Evolutionary conservation across 2,797 vertebrate genomes (phyloP).

Genomic region (Pempheris klunzingeri): DNA sequence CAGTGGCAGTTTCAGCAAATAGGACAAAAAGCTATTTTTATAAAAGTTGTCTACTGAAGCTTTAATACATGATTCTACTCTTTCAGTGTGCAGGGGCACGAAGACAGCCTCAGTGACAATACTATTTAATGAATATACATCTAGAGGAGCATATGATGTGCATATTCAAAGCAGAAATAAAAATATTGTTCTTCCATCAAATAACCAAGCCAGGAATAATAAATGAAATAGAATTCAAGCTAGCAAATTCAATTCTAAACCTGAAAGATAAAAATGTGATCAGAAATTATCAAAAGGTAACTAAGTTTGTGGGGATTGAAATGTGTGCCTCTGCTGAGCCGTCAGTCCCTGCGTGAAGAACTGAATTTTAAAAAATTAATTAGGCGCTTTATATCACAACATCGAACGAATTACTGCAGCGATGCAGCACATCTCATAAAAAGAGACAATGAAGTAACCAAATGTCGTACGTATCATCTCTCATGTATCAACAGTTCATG

Average conservation of each 20-base stretch:
- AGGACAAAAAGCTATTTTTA: too few relatives aligned
- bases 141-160: neutral
- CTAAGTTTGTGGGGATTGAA: neutral
- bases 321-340: neutral
- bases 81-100: too few relatives aligned
- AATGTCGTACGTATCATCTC: neutral
- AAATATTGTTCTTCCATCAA: neutral
- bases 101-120: neutral
- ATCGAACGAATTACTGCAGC: neutral
- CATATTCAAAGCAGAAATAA: too few relatives aligned
- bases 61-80: too few relatives aligned
- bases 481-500: neutral
- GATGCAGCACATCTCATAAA: neutral
- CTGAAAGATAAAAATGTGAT: neutral
- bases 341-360: neutral
- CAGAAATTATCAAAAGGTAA: neutral
- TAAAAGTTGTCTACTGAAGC: too few relatives aligned
- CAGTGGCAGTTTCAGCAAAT: too few relatives aligned
- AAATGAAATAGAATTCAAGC: neutral
- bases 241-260: neutral
- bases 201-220: neutral
- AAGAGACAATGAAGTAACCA: neutral
- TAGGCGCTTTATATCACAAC: neutral
- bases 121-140: neutral
- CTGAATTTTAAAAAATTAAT: neutral